phyloP scores from a whole-genome alignment of 1,140 invertebrate species.

The Penaeus vannamei region DNA sequence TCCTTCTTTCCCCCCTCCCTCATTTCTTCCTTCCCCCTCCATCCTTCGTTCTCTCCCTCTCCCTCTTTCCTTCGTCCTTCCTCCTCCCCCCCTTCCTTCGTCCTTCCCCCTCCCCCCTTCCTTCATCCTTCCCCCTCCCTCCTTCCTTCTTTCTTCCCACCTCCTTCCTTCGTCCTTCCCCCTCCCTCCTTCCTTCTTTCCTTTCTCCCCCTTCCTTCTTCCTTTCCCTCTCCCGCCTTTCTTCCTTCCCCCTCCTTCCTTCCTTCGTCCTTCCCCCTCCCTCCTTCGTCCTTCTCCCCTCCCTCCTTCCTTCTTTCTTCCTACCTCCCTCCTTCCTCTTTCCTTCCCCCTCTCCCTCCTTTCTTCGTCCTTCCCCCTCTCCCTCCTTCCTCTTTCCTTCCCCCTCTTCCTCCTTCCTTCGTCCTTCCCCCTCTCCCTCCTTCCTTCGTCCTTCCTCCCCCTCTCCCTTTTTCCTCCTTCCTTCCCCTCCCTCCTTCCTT shows the following conservation, averaged over 20 bases:
- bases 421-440: not conserved
- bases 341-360: not conserved
- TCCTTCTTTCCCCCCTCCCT: not conserved
- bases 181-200: too few species aligned
- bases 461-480: slow-evolving; percentile 4
- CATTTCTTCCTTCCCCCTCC: not conserved
- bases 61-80: not conserved
- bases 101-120: not conserved
- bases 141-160: too few species aligned
- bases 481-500: not conserved
- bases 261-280: not conserved
- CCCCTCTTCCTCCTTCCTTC: not conserved
- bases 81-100: not conserved
- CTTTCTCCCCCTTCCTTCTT: not conserved
- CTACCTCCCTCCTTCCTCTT: not conserved
- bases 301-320: not conserved
- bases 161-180: slow-evolving; percentile 2
- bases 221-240: too few species aligned
- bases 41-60: too few species aligned
- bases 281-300: not conserved
- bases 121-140: not conserved
- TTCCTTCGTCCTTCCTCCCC: not conserved
- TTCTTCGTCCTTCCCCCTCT: not conserved
- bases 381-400: not conserved
- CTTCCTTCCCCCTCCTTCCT: not conserved